Evolutionary conservation across 35 echinoderm and acorn worm species (phyloP), one percentile per base, ranked within the genome.

Genomic region (Lytechinus pictus): DNA sequence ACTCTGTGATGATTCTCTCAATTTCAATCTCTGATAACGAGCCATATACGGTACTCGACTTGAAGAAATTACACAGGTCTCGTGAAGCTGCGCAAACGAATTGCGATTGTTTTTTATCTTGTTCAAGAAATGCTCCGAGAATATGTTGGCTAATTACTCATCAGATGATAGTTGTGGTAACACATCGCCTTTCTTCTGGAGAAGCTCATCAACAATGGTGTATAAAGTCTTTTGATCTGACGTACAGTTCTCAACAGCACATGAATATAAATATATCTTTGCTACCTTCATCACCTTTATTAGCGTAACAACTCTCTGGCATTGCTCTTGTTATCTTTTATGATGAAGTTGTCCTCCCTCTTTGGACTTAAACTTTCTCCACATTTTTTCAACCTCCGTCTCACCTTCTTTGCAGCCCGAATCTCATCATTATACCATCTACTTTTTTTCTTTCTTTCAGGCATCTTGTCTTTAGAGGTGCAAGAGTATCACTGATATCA

Each of bases 131-230:
- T 54, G 86, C 24, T 53, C 10, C 24, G 94, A 95, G 94, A 88
- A 95, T 44, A 0, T 44, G 33, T 44, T 44, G 33, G 33, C 33
- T 44, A 44, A 44, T 44, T 2, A 28, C 86, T 53, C 27, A 9
- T 87, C 86, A 87, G 12, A 95, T 44, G 71, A 9, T 51, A 12
- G 13, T 21, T 24, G 52, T 19, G 94, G 94, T 9, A 95, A 27
- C 0, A 71, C 7, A 51, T 95, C 87, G 19, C 53, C 86, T 53
- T 86, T 89, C 19, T 44, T 86, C 24, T 89, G 87, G 9, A 95
- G 87, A 54, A 95, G 87, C 87, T 95, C 86, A 89, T 95, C 54
- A 7, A 95, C 29, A 24, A 86, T 87, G 10, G 24, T 95, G 86
- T 28, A 95, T 14, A 90, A n/a, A 54, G 72, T 3, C 27, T 60